phyloP scores from a whole-genome alignment of 2,797 vertebrate species.

The Ctenopoma kingsleyae region DNA sequence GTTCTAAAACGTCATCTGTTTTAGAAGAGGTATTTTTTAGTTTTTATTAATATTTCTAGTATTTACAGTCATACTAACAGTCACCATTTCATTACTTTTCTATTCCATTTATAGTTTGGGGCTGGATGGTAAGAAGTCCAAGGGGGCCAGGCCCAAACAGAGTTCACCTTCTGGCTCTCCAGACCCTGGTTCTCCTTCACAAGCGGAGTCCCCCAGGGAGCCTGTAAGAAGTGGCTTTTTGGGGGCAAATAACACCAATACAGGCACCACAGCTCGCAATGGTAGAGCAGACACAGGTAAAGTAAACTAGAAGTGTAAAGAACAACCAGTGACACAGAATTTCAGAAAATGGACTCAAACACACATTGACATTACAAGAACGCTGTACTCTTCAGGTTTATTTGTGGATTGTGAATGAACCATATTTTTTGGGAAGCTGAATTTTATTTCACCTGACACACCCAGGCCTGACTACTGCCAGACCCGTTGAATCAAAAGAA shows the following conservation, averaged over 20 bases:
- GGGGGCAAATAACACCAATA: slow-evolving; percentile 38
- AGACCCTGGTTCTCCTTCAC: slow-evolving; percentile 49
- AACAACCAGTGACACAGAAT: not conserved
- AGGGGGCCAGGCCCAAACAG: slow-evolving; percentile 48
- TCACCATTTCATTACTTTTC: not conserved
- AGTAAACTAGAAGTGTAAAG: not conserved
- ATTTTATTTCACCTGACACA: too few species aligned
- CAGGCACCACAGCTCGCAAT: slow-evolving; percentile 27
- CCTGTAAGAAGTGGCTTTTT: slow-evolving; percentile 42
- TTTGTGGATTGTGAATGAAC: not conserved
- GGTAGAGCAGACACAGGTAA: slow-evolving; percentile 71
- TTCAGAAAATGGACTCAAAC: too few species aligned
- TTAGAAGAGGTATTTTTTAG: too few species aligned
- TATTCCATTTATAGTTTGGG: slow-evolving; percentile 50
- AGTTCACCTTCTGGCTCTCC: slow-evolving; percentile 60
- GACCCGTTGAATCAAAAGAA: too few species aligned
- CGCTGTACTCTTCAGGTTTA: not conserved
- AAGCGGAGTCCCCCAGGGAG: slow-evolving; percentile 55
- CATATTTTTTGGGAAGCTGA: too few species aligned
- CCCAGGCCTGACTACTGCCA: too few species aligned
- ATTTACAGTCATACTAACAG: not conserved
- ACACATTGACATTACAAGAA: not conserved
- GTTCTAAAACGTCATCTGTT: not conserved
- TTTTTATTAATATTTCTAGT: too few species aligned
- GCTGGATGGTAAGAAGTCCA: slow-evolving; percentile 63